Base-by-base conservation (phyloP, 2,113 vertebrate species). In the Ondatra zibethicus region DNA sequence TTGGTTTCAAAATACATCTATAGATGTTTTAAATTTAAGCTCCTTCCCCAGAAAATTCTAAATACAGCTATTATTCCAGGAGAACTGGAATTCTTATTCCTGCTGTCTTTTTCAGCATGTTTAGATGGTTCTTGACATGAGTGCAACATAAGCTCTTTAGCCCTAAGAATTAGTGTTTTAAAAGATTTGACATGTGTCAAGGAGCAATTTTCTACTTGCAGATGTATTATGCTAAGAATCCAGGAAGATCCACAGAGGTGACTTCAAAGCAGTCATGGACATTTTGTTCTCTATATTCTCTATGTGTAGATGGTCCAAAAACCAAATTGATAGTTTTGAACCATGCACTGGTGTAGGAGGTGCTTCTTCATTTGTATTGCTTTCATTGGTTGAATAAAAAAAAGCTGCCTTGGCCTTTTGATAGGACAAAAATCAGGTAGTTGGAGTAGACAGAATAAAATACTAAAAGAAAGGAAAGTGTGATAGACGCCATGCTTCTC, bases 201-300 rank as follows among this genome's bases (percentile, higher is more conserved):
- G 66, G 39, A 19, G 75, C 31, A 91, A n/a, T 81, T 91, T 96
- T 81, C 66, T 88, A 47, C 45, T 91, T 58, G 23, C 33, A 93
- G 66, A 61, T 89, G 52, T 95, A 55, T 36, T 29, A 61, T 50
- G 33, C 50, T 87, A 65, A 58, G 8, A 93, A 96, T 47, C 13
- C 21, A 50, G 65, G 61, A 80, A 63, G 11, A 21, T 42, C 72
- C 33, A 81, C 16, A 27, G 33, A 5, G 11, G 47, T 42, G 13
- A 11, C 7, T 65, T 25, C 21, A 58, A 93, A 70, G 8, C 7
- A 68, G 78, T 81, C n/a, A 39, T 47, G 92, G 50, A 81, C 42
- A 21, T 82, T 78, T 27, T 82, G 68, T 87, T 70, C 55, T 55
- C 78, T 91, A 29, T 95, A 82, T 77, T 87, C 52, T 12, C n/a